Conservation (phyloP, 2,113 vertebrate genomes). For the cattle (Bos taurus) region DNA sequence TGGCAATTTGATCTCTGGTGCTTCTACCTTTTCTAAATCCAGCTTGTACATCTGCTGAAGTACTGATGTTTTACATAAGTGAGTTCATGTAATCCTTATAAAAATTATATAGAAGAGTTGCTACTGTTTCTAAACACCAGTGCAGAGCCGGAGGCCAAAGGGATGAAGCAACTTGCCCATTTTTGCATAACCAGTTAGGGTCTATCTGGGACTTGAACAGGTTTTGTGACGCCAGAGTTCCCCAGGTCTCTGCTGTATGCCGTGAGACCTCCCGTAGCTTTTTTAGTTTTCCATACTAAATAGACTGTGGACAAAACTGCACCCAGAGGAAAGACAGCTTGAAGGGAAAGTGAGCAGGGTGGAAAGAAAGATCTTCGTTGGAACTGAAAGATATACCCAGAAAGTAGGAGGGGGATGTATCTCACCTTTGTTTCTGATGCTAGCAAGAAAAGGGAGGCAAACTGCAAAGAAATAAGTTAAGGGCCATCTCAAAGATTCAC, state of each 20-base stretch:
- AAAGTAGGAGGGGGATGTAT: not conserved
- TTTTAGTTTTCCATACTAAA: not conserved
- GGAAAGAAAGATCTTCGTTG: not conserved
- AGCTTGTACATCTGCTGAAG: not conserved
- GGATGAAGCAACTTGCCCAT: not conserved
- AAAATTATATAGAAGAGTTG: not conserved
- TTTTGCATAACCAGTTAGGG: not conserved
- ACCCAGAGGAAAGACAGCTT: not conserved
- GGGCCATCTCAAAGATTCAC: not conserved
- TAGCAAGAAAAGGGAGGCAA: not conserved
- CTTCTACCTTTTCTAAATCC: not conserved
- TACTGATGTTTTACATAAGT: not conserved
- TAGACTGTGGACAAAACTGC: not conserved
- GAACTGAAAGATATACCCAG: not conserved
- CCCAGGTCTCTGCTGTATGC: not conserved
- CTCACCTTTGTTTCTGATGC: not conserved
- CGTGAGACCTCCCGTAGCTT: not conserved
- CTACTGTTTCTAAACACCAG: not conserved
- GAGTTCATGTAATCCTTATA: not conserved
- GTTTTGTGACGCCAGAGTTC: fast-evolving
- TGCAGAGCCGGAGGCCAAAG: not conserved
- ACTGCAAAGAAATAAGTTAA: not conserved
- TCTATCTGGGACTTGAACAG: not conserved
- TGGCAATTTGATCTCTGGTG: not conserved
- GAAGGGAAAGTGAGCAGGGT: not conserved